A percentile compares a stretch with the other conserved stretches of the same genome.
Evolutionary conservation across 2,113 vertebrate genomes (phyloP).

Genomic region (Ictidomys tridecemlineatus): DNA sequence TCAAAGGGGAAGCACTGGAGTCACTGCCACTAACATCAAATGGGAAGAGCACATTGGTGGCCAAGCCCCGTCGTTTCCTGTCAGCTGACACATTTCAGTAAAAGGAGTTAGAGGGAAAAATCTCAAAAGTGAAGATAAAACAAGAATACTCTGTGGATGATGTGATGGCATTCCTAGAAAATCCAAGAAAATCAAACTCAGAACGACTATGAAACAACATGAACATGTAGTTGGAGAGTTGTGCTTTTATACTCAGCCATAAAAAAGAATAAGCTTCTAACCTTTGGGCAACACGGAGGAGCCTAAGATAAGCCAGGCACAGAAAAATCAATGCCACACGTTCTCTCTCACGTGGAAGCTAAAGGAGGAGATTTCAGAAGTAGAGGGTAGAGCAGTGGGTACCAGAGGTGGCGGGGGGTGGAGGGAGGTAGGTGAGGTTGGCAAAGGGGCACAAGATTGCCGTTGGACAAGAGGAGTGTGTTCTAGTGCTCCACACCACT

Average conservation of each 20-base stretch:
- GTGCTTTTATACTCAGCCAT: not conserved
- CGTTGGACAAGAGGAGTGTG: not conserved
- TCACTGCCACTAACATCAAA: not conserved
- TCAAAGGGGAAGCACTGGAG: not conserved
- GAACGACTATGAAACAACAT: not conserved
- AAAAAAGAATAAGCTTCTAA: not conserved
- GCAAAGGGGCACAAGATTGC: too few species aligned
- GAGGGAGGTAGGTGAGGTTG: not conserved
- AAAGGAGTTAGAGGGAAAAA: not conserved
- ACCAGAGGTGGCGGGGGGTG: not conserved
- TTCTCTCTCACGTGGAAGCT: not conserved
- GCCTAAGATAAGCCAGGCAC: not conserved
- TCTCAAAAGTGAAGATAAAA: not conserved
- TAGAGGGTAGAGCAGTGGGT: not conserved
- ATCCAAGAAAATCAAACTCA: not conserved
- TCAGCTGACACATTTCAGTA: not conserved
- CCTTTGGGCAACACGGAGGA: too few species aligned
- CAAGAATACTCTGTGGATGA: not conserved
- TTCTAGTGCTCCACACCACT: not conserved
- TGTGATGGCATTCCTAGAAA: not conserved
- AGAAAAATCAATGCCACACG: not conserved
- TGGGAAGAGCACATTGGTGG: not conserved
- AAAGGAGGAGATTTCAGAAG: not conserved
- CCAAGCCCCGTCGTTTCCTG: not conserved
- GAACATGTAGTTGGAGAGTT: not conserved